Conservation (phyloP, 2,797 vertebrate species). For the Capromys pilorides region DNA sequence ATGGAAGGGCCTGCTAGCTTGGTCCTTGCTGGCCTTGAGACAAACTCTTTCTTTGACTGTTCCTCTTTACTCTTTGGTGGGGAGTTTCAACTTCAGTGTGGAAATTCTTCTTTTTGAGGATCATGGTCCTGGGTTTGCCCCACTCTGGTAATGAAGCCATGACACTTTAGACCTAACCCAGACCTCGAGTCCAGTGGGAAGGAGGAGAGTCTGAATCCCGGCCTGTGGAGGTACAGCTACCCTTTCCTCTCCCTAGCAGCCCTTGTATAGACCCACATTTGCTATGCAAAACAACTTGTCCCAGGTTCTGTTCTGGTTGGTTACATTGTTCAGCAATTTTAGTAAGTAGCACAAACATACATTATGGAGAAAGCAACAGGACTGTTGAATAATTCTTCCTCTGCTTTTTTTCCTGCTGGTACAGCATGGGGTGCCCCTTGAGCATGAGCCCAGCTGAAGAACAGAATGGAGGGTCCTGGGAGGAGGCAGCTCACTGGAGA, state of each 20-base stretch:
- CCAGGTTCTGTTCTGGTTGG: slow-evolving; percentile 72
- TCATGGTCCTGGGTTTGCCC: slow-evolving; percentile 56
- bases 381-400: slow-evolving; percentile 76
- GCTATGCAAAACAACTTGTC: slow-evolving; percentile 81
- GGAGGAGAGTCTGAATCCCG: slow-evolving; percentile 47
- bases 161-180: slow-evolving; percentile 65
- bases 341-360: slow-evolving; percentile 77
- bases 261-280: slow-evolving; percentile 74
- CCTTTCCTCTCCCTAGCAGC: slow-evolving; percentile 65
- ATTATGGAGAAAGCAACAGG: slow-evolving; percentile 75
- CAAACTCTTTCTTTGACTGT: slow-evolving; percentile 62
- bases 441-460: slow-evolving; percentile 69
- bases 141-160: slow-evolving; percentile 72
- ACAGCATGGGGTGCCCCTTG: slow-evolving; percentile 58
- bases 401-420: slow-evolving; percentile 67
- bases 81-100: slow-evolving; percentile 57
- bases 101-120: slow-evolving; percentile 60
- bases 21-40: slow-evolving; percentile 57
- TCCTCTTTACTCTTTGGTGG: slow-evolving; percentile 54
- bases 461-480: slow-evolving; percentile 69
- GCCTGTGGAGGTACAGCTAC: slow-evolving; percentile 61
- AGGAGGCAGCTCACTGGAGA: slow-evolving; percentile 78
- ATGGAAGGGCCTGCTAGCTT: slow-evolving; percentile 62
- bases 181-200: slow-evolving; percentile 54
- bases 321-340: slow-evolving; percentile 71